Base-by-base conservation (phyloP, 2,113 vertebrate species). In the Sinosuthora webbiana region DNA sequence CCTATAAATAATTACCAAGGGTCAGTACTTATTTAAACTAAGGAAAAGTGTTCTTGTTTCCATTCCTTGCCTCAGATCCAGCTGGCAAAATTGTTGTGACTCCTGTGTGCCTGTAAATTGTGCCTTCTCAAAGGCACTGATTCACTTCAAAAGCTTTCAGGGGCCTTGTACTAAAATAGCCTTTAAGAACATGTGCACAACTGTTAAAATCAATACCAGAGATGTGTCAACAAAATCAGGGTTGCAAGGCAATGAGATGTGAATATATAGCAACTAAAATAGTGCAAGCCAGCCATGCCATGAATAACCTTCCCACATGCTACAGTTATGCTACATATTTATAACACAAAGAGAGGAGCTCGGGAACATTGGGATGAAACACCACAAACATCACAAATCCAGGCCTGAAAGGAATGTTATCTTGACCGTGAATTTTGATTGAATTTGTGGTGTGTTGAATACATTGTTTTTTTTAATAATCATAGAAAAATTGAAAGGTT, bases 111-210 rank as follows among this genome's bases (percentile, higher is more conserved):
- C n/a, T 49, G 37, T 45, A 62, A 94, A 94, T 77, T 74, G 17
- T 74, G 39, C 62, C 16, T 90, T 90, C 39, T 94, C 83, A 94
- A 86, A 89, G 64, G 50, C 73, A 69, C 75, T 88, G 82, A 94
- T 93, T 93, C 5, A 3, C 35, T 89, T 87, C 70, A 83, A 93
- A 95, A 63, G 55, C 45, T 95, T 89, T 83, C 73, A 95, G 73
- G 31, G 83, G 87, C 50, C 74, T 87, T 83, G 42, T 62, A 53
- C 74, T 55, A 90, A 95, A 95, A 95, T 87, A 94, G 57, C 33
- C 35, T 79, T 79, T 82, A 91, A 80, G 24, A 86, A 77, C 11
- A 2, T 21, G 59, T 80, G 50, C 69, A 89, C 35, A 78, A 89
- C 83, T 81, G 69, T 64, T 87, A 87, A 89, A 94, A 60, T 73